Evolutionary conservation across 23 tunicate genomes (phyloP), one percentile per base, ranked within the genome.

Genomic region (Trididemnum miniatum): DNA sequence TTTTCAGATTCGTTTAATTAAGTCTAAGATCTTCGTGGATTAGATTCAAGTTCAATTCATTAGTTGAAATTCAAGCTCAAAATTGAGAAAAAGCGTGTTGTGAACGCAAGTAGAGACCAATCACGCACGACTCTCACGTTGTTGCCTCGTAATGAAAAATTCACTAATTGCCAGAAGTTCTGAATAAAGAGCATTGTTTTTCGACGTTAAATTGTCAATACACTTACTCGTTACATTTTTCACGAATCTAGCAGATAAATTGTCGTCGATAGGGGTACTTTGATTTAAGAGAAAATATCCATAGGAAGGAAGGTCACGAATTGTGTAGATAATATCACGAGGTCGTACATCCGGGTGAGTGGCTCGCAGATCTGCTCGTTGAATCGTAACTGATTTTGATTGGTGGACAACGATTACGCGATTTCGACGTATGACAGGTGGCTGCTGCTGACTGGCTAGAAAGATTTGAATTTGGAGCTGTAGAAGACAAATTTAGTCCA

Each of bases 361-460:
- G 35, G 83, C 87, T 9, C 93, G 87, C 34, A 93, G 67, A 34
- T 84, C 72, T 29, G 84, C 64, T 50, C 87, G 78, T 3, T 59
- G 20, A 15, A 93, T 51, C 29, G 49, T 30, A 2, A 88, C 86
- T 18, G 80, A 44, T n/a, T 31, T 23, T 15, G 80, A 77, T 81
- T 93, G 86, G 31, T 77, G 57, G 7, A 88, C 93, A 25, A 81
- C 51, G 4, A 93, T 26, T 0, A 79, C 51, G 24, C 79, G 78
- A 73, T 93, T 88, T 23, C 72, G 71, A 60, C 86, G 84, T 25
- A 93, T 76, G 23, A 88, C 78, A 0, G 98, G 93, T 31, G 98
- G 98, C 34, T 84, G 92, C 38, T 75, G 81, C 23, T 52, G 87
- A 38, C 90, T 84, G 34, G 83, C 80, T 22, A 88, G 65, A 25